A percentile compares a stretch with the other conserved stretches of the same genome.
Conservation (phyloP, 2,113 vertebrate species). For the Cyrtonyx montezumae region DNA sequence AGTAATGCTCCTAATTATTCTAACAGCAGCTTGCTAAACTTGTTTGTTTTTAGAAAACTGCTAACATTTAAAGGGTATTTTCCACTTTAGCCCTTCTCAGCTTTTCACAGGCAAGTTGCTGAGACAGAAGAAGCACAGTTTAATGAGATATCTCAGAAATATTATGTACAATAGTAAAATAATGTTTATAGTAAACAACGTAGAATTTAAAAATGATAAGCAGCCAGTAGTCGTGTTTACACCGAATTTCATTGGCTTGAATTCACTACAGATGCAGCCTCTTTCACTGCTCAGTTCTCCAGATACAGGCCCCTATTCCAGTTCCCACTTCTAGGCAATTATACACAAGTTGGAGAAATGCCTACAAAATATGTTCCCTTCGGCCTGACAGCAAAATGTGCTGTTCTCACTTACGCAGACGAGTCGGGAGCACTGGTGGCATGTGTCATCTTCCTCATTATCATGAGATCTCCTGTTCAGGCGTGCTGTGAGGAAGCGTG, state of each 20-base stretch:
- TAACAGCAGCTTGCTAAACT: conserved; percentile 4
- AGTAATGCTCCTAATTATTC: conserved; percentile 34
- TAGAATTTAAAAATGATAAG: background rate
- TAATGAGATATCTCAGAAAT: conserved; percentile 25
- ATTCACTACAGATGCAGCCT: conserved; percentile 46
- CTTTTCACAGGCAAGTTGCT: background rate
- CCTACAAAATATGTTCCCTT: conserved; percentile 69
- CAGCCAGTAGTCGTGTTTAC: background rate
- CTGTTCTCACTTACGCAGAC: conserved; percentile 59
- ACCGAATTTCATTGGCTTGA: conserved; percentile 7
- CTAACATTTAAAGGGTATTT: conserved; percentile 22
- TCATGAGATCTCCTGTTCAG: conserved; percentile 9
- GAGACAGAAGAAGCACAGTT: conserved; percentile 11
- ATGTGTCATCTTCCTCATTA: conserved; percentile 59
- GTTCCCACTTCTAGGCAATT: conserved; percentile 65
- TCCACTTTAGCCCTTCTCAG: conserved; percentile 29
- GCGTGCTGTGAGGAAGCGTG: background rate
- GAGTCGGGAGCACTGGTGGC: conserved; percentile 46
- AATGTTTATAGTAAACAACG: conserved; percentile 21
- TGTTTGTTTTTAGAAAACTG: conserved; percentile 50
- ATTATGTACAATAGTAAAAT: background rate
- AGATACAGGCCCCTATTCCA: conserved; percentile 33
- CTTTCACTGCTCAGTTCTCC: conserved; percentile 30
- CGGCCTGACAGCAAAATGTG: conserved; percentile 66
- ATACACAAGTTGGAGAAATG: conserved; percentile 64